Percentiles rank a stretch among this genome's conserved stretches.
These are phyloP conservation scores for Lapara coniferarum DNA, from an alignment of 2,888 invertebrate genomes.

Conservation along the genomic window DNA sequence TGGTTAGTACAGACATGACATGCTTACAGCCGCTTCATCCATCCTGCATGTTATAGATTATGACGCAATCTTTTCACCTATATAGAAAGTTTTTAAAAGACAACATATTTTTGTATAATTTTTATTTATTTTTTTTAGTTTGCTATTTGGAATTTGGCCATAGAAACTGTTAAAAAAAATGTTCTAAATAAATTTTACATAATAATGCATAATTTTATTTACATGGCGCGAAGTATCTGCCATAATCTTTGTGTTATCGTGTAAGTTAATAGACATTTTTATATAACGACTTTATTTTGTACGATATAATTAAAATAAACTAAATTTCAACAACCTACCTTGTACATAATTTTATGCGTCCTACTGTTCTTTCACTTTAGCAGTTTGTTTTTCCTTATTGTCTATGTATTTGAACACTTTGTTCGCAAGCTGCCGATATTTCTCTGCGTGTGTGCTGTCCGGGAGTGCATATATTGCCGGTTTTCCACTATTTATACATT, in stretches of 20 bases:
- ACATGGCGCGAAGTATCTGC: conserved; percentile 28
- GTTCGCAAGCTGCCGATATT: conserved; percentile 73
- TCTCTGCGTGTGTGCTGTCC: conserved; percentile 78
- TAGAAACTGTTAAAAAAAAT: conserved; percentile 56
- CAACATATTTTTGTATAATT: conserved; percentile 75
- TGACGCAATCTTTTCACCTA: conserved; percentile 34
- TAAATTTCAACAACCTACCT: conserved; percentile 50
- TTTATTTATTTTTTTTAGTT: conserved; percentile 61
- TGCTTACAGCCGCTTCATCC: conserved; percentile 9
- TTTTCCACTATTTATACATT: conserved; percentile 88
- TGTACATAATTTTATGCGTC: conserved; percentile 39
- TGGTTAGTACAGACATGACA: background rate
- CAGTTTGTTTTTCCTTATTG: conserved; percentile 59
- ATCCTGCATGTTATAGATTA: background rate
- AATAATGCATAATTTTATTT: conserved; percentile 54
- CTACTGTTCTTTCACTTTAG: conserved; percentile 48
- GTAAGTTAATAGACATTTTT: conserved; percentile 43
- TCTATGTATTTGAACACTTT: conserved; percentile 76
- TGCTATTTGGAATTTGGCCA: conserved; percentile 57
- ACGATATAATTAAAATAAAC: conserved; percentile 58
- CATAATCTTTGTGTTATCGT: conserved; percentile 36
- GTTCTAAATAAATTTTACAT: conserved; percentile 73
- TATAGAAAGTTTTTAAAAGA: conserved; percentile 60
- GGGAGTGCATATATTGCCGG: conserved; percentile 89
- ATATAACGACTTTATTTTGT: conserved; percentile 57